Base-by-base conservation (phyloP, 2,888 invertebrate genomes). In the Gnatocerus cornutus region DNA sequence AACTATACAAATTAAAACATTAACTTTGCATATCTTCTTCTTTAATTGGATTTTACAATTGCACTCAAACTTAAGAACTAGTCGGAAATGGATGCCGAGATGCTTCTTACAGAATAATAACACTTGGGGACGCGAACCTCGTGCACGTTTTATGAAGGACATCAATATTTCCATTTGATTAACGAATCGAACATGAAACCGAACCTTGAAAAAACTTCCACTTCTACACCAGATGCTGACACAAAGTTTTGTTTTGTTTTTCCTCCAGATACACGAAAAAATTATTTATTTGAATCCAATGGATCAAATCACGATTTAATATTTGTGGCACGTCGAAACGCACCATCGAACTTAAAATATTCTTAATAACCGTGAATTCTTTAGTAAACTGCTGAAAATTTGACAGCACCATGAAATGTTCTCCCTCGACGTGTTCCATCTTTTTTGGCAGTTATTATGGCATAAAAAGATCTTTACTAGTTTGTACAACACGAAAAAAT, bases 161-260 rank as follows among this genome's bases (percentile, higher is more conserved):
- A 55, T 55, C 55, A 55, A 55, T 55, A 58, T 46, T 61, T 45
- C 59, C 59, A 61, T 61, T 61, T 62, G 62, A 62, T 48, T 62
- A 62, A 62, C 62, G 62, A 45, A 45, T 45, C 27, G 12, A 37
- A 10, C 14, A 13, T 9, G 14, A 5, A n/a, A 9, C 56, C 10
- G 27, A 59, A 56, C 56, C 41, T 27, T n/a, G n/a, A 29, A 48
- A 61, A 61, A 61, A 48, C 29, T 61, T 46, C n/a, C 12, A 29
- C 43, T 2, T 41, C 29, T n/a, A 9, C 27, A 46, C 14, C 48
- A 62, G 50, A 33, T 39, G 62, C 6, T 27, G 48, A 7, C 41
- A 37, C 14, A 62, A 62, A 62, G 50, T 50, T 61, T 48, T 50
- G 62, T 50, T 48, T 62, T 62, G 50, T 62, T 62, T 62, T 62